Evolutionary conservation across 2,888 invertebrate species (phyloP), one percentile per base, ranked within the genome.

Genomic region (Caenorhabditis afra): DNA sequence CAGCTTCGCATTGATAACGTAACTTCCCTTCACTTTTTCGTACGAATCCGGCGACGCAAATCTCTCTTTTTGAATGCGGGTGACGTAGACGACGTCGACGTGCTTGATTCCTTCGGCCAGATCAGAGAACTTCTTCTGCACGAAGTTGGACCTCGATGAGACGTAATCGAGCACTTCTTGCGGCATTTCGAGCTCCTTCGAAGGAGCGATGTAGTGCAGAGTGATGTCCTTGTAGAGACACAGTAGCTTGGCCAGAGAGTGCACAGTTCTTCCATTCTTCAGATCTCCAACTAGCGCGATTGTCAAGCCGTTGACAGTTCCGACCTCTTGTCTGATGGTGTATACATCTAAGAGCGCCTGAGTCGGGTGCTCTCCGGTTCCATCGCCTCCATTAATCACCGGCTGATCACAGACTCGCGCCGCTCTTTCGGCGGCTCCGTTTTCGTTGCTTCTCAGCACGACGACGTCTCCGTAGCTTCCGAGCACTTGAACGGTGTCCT

Each of bases 251-350:
- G 97, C 97, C 73, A 99, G 92, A 0, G 98, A 99, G 91, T 99
- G 99, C 0, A 99, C 99, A 1, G 99, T 99, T 44, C 99, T 93
- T 0, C 99, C 98, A 91, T 99, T 95, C 91, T 96, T 97, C 85
- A 99, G 92, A 91, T 99, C 99, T 5, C 99, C 99, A 20, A 98
- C 97, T 94, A 99, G 94, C 0, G 98, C 98, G 64, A 99, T 96
- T 0, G 95, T 97, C 11, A 99, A 92, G 0, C 96, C 96, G 90
- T 99, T 98, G 0, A 99, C 97, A 0, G 98, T 99, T 85, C 98
- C 98, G 79, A 99, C 96, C 92, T 99, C 98, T 92, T 99, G 97
- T 81, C 98, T 93, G 87, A 99, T 99, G 5, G 99, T 98, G 90
- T 97, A 99, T 3, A 98, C 94, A 90, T 99, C 99, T 11, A 99